Conservation (phyloP, 2,888 invertebrate species). For the Suillia variegata region DNA sequence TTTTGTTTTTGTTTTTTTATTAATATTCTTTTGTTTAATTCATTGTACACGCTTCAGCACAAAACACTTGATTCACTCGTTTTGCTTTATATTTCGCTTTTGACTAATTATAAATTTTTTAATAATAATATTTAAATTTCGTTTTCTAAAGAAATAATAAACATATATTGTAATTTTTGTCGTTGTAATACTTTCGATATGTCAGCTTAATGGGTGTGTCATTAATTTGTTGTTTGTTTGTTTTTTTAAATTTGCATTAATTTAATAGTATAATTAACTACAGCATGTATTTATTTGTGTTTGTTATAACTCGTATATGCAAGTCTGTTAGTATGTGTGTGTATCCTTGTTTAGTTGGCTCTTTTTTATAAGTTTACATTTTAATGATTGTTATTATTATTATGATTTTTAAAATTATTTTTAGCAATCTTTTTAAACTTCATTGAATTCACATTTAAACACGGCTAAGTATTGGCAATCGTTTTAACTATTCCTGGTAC, state of each 20-base stretch:
- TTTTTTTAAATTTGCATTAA: not conserved
- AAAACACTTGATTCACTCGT: conserved; percentile 46
- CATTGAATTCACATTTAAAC: conserved; percentile 10
- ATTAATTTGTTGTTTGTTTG: not conserved
- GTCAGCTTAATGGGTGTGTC: not conserved
- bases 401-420: not conserved
- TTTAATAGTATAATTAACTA: conserved; percentile 10
- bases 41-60: conserved; percentile 33
- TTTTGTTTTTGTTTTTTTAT: conserved; percentile 25
- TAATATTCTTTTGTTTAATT: conserved; percentile 29
- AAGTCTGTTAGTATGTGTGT: not conserved
- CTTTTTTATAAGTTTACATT: no score
- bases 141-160: not conserved
- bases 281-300: not conserved
- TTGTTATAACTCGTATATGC: not conserved
- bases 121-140: not conserved
- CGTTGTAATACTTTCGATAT: conserved; percentile 4
- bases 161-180: not conserved
- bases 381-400: no score
- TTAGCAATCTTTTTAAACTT: not conserved
- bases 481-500: conserved; percentile 10
- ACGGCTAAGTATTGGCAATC: conserved; percentile 34
- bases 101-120: not conserved
- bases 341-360: no score
- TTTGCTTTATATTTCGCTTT: conserved; percentile 15